Conservation (phyloP, 2,888 invertebrate species). For the Polymixis flavicincta region DNA sequence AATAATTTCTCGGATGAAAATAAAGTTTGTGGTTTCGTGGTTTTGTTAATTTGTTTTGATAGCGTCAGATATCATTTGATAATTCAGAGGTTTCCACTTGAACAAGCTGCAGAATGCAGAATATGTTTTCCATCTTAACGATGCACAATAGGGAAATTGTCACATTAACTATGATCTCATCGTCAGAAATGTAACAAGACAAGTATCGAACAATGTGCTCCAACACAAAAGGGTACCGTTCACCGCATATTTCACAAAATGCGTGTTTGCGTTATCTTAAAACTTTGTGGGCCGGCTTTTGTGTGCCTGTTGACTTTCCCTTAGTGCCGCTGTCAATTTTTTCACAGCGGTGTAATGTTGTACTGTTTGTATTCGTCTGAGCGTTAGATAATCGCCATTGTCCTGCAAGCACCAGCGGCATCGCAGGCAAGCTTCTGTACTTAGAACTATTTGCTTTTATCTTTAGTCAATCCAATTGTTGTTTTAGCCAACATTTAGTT, state of each 20-base stretch:
- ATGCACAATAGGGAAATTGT: slow-evolving; percentile 19
- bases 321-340: slow-evolving; percentile 77
- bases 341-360: slow-evolving; percentile 78
- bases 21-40: neutral
- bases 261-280: slow-evolving; percentile 80
- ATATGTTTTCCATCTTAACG: slow-evolving; percentile 2
- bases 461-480: slow-evolving; percentile 66
- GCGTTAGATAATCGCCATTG: slow-evolving; percentile 82
- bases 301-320: slow-evolving; percentile 85
- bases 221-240: slow-evolving; percentile 78
- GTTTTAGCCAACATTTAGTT: slow-evolving; percentile 58
- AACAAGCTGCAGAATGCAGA: neutral
- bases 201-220: slow-evolving; percentile 67
- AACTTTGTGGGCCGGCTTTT: slow-evolving; percentile 72
- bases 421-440: slow-evolving; percentile 79
- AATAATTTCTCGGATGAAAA: slow-evolving; percentile 34
- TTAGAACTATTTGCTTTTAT: slow-evolving; percentile 74
- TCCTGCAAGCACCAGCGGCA: slow-evolving; percentile 82
- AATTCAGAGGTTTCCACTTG: neutral
- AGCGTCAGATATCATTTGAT: neutral
- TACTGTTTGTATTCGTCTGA: slow-evolving; percentile 82
- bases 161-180: slow-evolving; percentile 62
- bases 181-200: slow-evolving; percentile 62
- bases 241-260: slow-evolving; percentile 78
- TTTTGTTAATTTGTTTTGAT: slow-evolving; percentile 5